Conservation (phyloP, 2,888 invertebrate genomes). For the Cantharis flavilabris region DNA sequence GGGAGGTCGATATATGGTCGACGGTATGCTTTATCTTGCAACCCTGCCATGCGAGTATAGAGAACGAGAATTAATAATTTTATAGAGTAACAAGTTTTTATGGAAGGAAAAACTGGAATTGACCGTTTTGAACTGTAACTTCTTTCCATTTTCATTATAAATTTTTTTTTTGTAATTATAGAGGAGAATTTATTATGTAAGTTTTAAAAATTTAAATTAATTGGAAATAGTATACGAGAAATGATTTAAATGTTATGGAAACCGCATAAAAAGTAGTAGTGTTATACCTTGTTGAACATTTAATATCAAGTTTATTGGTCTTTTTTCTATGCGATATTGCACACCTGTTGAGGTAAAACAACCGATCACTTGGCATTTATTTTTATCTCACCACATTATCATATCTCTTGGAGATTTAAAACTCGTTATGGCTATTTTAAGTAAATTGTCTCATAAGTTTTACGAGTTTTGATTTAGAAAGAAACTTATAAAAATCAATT, state of each 20-base stretch:
- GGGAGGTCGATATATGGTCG: too few relatives aligned
- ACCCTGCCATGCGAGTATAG: not conserved
- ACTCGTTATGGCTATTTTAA: constrained; percentile 36
- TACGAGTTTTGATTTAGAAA: not conserved
- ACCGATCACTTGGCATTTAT: constrained; percentile 16
- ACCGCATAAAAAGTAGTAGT: constrained; percentile 23
- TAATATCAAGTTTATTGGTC: constrained; percentile 29
- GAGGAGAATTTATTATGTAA: not conserved
- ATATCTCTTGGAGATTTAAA: constrained; percentile 20
- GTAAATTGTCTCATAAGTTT: constrained; percentile 18
- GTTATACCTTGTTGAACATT: constrained; percentile 21
- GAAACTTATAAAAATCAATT: constrained; percentile 24
- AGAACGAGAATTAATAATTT: not conserved
- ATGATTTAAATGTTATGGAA: constrained; percentile 26
- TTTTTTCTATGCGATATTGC: constrained; percentile 33
- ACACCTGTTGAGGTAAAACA: constrained; percentile 38
- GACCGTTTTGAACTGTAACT: not conserved
- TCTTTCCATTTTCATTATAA: not conserved
- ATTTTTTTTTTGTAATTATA: not conserved
- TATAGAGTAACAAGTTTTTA: not conserved
- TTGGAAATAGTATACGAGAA: constrained; percentile 1
- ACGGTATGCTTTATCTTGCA: not conserved
- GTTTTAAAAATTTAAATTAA: not conserved
- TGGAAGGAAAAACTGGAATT: not conserved
- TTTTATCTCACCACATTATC: constrained; percentile 20